A percentile compares a stretch with the other conserved stretches of the same genome.
These are phyloP conservation scores for Anisognathus igniventris DNA, from an alignment of 2,797 vertebrate genomes.

Conservation along the genomic window DNA sequence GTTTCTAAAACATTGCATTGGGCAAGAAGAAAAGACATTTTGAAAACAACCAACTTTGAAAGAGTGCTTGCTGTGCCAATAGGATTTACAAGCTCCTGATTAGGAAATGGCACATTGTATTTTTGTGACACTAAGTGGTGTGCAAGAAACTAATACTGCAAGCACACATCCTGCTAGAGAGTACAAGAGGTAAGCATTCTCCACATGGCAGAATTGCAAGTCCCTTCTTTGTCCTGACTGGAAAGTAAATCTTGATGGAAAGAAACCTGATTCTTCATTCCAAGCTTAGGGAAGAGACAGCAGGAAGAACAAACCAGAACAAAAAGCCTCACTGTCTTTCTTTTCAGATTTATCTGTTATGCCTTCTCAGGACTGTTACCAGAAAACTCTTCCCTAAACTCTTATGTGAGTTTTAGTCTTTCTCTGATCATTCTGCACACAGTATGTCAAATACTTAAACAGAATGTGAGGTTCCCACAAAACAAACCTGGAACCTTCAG, in stretches of 20 bases:
- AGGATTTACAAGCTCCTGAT: background rate
- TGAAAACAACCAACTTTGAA: background rate
- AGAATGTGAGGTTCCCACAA: background rate
- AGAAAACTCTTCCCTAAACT: background rate
- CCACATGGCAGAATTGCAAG: background rate
- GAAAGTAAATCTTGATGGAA: background rate
- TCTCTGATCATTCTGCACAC: background rate
- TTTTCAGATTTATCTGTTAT: background rate
- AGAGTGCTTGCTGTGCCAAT: background rate
- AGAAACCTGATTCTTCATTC: background rate
- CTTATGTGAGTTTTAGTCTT: background rate
- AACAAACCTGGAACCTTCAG: background rate
- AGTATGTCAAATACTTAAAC: background rate
- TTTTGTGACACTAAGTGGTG: background rate
- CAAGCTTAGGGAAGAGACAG: background rate
- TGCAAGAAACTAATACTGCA: background rate
- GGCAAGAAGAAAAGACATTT: background rate
- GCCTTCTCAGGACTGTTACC: background rate
- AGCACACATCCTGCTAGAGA: background rate
- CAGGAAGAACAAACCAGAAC: background rate
- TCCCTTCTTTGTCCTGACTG: background rate
- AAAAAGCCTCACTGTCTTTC: background rate
- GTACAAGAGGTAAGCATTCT: background rate
- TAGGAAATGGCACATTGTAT: background rate
- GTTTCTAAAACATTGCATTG: background rate